phyloP scores from a whole-genome alignment of 35 echinoderm and acorn worm genomes.

The Apostichopus japonicus region DNA sequence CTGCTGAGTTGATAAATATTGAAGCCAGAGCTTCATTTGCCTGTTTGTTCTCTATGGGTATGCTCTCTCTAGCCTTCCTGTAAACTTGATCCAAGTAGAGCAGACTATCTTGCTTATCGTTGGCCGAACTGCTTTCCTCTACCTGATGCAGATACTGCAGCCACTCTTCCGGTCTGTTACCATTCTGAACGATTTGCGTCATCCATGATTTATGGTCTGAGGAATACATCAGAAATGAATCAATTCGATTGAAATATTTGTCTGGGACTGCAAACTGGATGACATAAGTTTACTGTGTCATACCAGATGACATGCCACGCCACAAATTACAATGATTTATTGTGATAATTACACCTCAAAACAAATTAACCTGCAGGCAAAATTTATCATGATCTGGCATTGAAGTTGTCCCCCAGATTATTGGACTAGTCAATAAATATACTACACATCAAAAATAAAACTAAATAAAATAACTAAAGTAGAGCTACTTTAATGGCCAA shows the following conservation, averaged over 20 bases:
- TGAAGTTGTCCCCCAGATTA: no score
- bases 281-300: no score
- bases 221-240: not conserved
- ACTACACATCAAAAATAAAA: no score
- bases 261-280: no score
- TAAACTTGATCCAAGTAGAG: slow-evolving; percentile 66
- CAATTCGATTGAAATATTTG: not conserved
- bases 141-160: slow-evolving; percentile 65
- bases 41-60: slow-evolving; percentile 66
- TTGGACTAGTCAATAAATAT: no score
- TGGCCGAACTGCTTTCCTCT: slow-evolving; percentile 29
- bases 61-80: slow-evolving; percentile 78
- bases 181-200: slow-evolving; percentile 49
- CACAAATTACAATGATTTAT: no score
- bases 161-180: slow-evolving; percentile 85
- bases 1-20: slow-evolving; percentile 80
- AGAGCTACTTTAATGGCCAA: no score
- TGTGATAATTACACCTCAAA: no score
- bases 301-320: no score
- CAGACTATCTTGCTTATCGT: slow-evolving; percentile 39
- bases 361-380: no score
- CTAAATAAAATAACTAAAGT: no score
- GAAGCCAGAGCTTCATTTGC: slow-evolving; percentile 67
- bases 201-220: slow-evolving; percentile 76
- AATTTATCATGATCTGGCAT: no score